Percentiles rank a stretch among this genome's conserved stretches.
Conservation (phyloP, 2,113 vertebrate genomes). For the Chaetops frenatus region DNA sequence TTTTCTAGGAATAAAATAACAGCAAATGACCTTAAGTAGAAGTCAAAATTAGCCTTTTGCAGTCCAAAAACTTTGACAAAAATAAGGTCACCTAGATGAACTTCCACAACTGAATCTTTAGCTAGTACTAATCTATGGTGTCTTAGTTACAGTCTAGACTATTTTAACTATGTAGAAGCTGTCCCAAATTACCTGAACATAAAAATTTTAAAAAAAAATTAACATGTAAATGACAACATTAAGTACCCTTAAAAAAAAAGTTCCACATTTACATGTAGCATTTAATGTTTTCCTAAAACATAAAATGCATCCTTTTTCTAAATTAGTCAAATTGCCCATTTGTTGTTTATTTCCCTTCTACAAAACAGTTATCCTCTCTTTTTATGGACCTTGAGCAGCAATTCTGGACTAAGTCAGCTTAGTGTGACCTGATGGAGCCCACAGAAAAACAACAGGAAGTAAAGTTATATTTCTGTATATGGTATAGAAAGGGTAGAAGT, state of each 20-base stretch:
- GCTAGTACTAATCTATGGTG: neutral
- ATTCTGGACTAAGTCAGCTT: neutral
- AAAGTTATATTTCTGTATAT: neutral
- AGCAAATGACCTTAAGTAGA: neutral
- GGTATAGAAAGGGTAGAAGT: neutral
- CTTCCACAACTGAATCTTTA: neutral
- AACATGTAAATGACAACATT: neutral
- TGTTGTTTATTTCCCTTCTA: neutral
- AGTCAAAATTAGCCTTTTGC: neutral
- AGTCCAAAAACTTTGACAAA: neutral
- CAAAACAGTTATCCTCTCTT: neutral
- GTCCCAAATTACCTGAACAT: neutral
- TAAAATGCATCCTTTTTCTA: neutral
- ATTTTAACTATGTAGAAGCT: neutral
- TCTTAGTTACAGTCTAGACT: neutral
- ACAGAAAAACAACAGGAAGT: neutral
- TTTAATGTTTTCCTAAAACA: neutral
- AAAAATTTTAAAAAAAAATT: neutral
- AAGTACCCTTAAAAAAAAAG: neutral
- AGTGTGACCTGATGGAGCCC: neutral
- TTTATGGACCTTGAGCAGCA: neutral
- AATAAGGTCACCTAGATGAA: neutral
- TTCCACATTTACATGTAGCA: rapidly evolving
- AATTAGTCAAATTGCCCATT: neutral
- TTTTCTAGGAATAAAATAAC: neutral